Base-by-base conservation (phyloP, 2,888 invertebrate genomes). In the Lymantria monacha region DNA sequence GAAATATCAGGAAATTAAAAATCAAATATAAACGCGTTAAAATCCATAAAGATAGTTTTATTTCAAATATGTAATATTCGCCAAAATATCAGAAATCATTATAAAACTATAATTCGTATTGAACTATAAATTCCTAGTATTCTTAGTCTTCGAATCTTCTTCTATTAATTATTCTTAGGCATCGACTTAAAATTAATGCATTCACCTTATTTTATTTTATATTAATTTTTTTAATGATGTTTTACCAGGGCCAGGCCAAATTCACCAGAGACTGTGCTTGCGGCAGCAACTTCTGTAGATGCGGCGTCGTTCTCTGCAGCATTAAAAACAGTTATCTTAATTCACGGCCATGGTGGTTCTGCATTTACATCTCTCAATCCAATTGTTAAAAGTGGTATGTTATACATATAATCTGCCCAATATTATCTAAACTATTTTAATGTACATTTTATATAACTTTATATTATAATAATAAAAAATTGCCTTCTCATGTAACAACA, bases 311-410 rank as follows among this genome's bases (percentile, higher is more conserved):
- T 12, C 13, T 7, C 7, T 1, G 10, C 11, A 11, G 30, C 0
- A 10, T 0, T 30, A 10, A 43, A 12, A 9, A 48, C 44, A n/a
- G 37, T 51, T 1, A 36, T 51, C 40, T 10, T 51, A 30, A n/a
- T 51, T 9, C 51, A 51, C 13, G 51, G 51, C 13, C 51, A 51
- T 13, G 42, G 42, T 11, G 51, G 44, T 14, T 44, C 37, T 15
- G 49, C 40, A 13, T 52, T 52, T 8, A 63, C 30, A 8, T 7
- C 30, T 9, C 15, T 46, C 12, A 46, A 46, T 15, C 11, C 46
- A 30, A 8, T 10, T 11, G 31, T 46, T 31, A 13, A 9, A 33
- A 11, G 0, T 8, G 41, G 46, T 46, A 46, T 10, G 46, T 41
- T n/a, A n/a, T n/a, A n/a, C 33, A 33, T 7, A 33, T 10, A 33